Evolutionary conservation across 2,797 vertebrate genomes (phyloP).

Genomic region (Notolepis coatsorum): DNA sequence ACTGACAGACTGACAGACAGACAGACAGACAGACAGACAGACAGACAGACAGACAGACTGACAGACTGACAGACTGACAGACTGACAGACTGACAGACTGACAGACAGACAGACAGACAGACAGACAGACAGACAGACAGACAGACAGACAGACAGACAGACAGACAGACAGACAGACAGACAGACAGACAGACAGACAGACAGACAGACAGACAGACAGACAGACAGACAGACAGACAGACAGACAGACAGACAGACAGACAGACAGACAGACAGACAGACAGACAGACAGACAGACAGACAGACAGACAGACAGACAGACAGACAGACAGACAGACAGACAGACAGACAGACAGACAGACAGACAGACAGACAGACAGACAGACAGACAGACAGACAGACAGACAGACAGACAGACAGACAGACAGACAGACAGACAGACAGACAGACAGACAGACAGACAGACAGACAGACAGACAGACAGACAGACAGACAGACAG

Average conservation of each 20-base stretch:
- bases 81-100: too few relatives aligned
- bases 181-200: background rate
- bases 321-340: background rate
- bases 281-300: background rate
- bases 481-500: background rate
- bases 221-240: background rate
- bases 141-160: background rate
- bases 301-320: background rate
- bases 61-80: too few relatives aligned
- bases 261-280: background rate
- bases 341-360: background rate
- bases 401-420: background rate
- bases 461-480: background rate
- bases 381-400: background rate
- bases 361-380: slow-evolving; percentile 2
- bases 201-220: background rate
- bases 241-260: slow-evolving; percentile 3
- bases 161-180: background rate
- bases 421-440: background rate
- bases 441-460: background rate
- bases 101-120: too few relatives aligned
- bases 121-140: background rate
- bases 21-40: too few relatives aligned
- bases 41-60: too few relatives aligned
- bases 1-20: too few relatives aligned